Evolutionary conservation across 2,888 invertebrate species (phyloP).

Genomic region (Drosophila barbarae): DNA sequence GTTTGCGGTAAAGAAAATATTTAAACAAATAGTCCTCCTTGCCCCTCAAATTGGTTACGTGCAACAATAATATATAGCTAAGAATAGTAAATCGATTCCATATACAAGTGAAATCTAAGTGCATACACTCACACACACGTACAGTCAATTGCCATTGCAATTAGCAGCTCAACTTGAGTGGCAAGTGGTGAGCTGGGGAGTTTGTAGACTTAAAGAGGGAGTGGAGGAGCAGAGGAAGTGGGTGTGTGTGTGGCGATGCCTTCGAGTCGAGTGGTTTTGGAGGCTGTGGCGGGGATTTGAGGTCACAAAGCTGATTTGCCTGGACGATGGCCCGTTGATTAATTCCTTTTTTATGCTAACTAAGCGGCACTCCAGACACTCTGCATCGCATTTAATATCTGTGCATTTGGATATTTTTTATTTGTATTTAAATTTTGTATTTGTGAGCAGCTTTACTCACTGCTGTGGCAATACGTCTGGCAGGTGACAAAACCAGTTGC

Average conservation of each 20-base stretch:
- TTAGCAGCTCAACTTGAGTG: slow-evolving; percentile 74
- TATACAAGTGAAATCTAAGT: not conserved
- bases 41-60: not conserved
- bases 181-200: slow-evolving; percentile 30
- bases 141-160: slow-evolving; percentile 59
- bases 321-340: slow-evolving; percentile 57
- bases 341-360: slow-evolving; percentile 68
- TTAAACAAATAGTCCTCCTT: no score
- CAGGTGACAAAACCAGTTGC: slow-evolving; percentile 70
- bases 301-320: slow-evolving; percentile 42
- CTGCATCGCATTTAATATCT: slow-evolving; percentile 9
- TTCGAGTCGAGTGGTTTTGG: slow-evolving; percentile 51
- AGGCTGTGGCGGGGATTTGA: slow-evolving; percentile 25
- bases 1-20: no score
- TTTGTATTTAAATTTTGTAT: not conserved
- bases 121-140: slow-evolving; percentile 39
- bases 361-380: slow-evolving; percentile 52
- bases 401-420: not conserved
- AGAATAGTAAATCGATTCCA: not conserved
- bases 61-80: not conserved
- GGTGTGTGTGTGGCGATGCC: slow-evolving; percentile 43
- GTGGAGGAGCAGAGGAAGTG: not conserved
- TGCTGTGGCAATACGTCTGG: slow-evolving; percentile 13
- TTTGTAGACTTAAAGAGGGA: not conserved
- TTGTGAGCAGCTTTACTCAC: slow-evolving; percentile 6